Percentiles rank a stretch among this genome's conserved stretches.
phyloP scores from a whole-genome alignment of 2,888 invertebrate species.

The Baronia brevicornis region DNA sequence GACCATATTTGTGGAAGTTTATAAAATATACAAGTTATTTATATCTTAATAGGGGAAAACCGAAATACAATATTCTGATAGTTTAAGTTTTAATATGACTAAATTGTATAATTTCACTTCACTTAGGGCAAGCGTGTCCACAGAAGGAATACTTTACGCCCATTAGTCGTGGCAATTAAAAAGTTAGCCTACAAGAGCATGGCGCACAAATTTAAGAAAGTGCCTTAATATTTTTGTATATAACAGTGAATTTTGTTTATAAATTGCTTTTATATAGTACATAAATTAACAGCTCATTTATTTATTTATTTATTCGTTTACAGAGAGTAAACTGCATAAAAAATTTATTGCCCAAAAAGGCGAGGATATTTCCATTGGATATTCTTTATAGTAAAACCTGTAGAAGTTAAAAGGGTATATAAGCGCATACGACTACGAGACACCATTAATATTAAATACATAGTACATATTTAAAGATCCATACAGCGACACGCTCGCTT shows the following conservation, averaged over 20 bases:
- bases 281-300: no score
- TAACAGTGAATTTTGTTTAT: no score
- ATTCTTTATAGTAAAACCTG: background rate
- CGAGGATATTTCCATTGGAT: background rate
- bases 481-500: no score
- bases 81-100: constrained; percentile 29
- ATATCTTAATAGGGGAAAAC: no score
- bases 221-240: constrained; percentile 41
- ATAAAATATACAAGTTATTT: no score
- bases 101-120: constrained; percentile 23
- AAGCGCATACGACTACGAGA: no score
- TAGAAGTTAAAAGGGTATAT: no score
- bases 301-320: background rate
- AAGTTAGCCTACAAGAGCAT: constrained; percentile 44
- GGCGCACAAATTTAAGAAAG: constrained; percentile 47
- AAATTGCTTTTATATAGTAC: no score
- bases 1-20: no score
- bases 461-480: no score
- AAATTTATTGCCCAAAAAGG: background rate
- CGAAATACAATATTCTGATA: no score
- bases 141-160: constrained; percentile 63
- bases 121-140: constrained; percentile 32
- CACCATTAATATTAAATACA: no score
- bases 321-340: constrained; percentile 2
- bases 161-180: constrained; percentile 53